Conservation (phyloP, 2,888 invertebrate genomes). For the Drosophila affinis region DNA sequence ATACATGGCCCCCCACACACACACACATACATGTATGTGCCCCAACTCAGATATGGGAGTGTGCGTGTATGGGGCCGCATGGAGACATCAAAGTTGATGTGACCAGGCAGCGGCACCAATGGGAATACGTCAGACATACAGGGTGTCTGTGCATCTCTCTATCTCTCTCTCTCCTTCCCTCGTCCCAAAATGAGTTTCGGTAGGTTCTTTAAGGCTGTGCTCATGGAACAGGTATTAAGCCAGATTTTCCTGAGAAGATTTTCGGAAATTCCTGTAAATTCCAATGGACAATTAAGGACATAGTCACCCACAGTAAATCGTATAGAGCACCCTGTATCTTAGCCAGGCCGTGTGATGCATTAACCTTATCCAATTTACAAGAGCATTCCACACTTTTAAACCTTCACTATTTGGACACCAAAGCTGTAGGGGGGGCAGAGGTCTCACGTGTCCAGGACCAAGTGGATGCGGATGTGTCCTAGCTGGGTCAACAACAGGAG, state of each 20-base stretch:
- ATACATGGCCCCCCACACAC: slow-evolving; percentile 50
- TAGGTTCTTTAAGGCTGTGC: not conserved
- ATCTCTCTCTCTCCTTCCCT: no score
- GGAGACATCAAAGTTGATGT: slow-evolving; percentile 83
- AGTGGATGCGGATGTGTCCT: slow-evolving; percentile 31
- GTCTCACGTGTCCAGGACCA: slow-evolving; percentile 45
- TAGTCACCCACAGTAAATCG: no score
- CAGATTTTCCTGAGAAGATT: no score
- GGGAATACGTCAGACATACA: slow-evolving; percentile 37
- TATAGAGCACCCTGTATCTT: slow-evolving; percentile 24
- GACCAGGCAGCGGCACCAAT: slow-evolving; percentile 55
- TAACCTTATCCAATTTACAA: slow-evolving; percentile 66
- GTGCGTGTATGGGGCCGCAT: slow-evolving; percentile 74
- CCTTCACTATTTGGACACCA: slow-evolving; percentile 35
- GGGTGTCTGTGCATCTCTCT: slow-evolving; percentile 16
- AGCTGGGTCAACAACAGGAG: slow-evolving; percentile 44
- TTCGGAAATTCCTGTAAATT: no score
- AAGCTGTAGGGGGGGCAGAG: slow-evolving; percentile 14
- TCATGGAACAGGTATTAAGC: not conserved
- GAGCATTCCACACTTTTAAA: slow-evolving; percentile 48
- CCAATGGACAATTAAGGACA: no score
- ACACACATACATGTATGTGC: slow-evolving; percentile 19
- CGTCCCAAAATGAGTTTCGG: not conserved
- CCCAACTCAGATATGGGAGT: slow-evolving; percentile 12
- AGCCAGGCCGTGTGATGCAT: slow-evolving; percentile 22